Base-by-base conservation (phyloP, 2,113 vertebrate species). In the Halichoerus grypus region DNA sequence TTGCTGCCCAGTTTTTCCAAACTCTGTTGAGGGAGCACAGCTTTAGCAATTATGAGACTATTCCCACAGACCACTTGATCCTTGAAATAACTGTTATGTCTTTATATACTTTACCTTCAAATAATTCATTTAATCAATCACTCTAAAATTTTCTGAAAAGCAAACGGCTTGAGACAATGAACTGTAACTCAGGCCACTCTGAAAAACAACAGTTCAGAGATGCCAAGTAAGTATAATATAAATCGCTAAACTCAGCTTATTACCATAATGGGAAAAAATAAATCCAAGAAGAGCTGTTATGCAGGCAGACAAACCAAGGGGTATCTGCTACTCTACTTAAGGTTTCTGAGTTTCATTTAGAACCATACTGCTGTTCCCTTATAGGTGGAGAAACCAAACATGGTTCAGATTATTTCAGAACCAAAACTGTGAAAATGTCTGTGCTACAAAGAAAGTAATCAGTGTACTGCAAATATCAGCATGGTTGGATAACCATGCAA, bases 101-200 rank as follows among this genome's bases (percentile, higher is more conserved):
- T 88, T 96, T 86, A 63, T 69, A 85, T 15, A 85, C 63, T 71
- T 92, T 57, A 86, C 28, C 42, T 95, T 77, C 46, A 76, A 85
- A 91, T 65, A 95, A 36, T 80, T 88, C 76, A 96, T 42, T 88
- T 92, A 95, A 67, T 88, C 53, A 97, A 88, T 84, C 42, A 36
- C 36, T 57, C 31, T 86, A 42, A 57, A 80, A 21, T 76, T 94
- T 96, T 36, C 79, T 92, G 26, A 92, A 81, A 92, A 95, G 53
- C 77, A 95, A 79, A 88, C 24, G 33, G 65, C 55, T 86, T 67
- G 92, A 95, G 57, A 94, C 59, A 77, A n/a, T 67, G 46, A 94
- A 80, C 26, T 92, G 13, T 55, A 96, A 81, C 11, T 81, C 33
- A 69, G 28, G 71, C 2, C 33, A 46, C 21, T 53, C 65, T 46